phyloP scores from a whole-genome alignment of 2,113 vertebrate species.

The Pelecanoides urinatrix region DNA sequence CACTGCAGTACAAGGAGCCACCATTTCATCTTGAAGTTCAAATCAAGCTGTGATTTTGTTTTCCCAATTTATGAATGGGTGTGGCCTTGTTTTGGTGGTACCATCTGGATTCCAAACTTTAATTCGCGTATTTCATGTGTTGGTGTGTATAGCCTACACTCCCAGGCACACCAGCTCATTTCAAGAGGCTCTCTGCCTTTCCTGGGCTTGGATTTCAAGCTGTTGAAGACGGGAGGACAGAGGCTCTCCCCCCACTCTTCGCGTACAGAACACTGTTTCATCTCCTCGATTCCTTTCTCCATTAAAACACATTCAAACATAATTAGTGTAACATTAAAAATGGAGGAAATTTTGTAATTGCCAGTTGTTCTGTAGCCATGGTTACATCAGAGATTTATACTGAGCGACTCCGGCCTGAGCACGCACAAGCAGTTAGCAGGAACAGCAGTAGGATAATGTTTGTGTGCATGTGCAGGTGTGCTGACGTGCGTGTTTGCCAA shows the following conservation, averaged over 20 bases:
- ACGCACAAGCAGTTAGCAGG: constrained; percentile 77
- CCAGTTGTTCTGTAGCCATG: constrained; percentile 82
- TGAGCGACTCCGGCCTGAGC: constrained; percentile 75
- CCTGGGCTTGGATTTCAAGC: neutral
- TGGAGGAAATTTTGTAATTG: constrained; percentile 78
- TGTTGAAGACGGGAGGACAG: neutral
- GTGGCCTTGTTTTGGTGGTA: neutral
- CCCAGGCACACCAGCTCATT: neutral
- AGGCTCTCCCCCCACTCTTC: neutral
- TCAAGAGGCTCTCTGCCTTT: neutral
- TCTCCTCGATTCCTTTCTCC: constrained; percentile 58
- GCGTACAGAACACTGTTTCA: constrained; percentile 4
- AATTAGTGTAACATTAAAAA: constrained; percentile 83
- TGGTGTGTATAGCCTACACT: neutral
- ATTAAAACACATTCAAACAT: constrained; percentile 81
- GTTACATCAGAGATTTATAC: constrained; percentile 83
- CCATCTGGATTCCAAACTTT: neutral
- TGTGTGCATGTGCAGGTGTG: constrained; percentile 79
- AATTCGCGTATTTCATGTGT: accelerated
- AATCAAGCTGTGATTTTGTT: neutral
- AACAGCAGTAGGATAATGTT: constrained; percentile 73
- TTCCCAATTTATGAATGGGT: accelerated
- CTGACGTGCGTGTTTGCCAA: constrained; percentile 58
- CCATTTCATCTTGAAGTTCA: neutral
- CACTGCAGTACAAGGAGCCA: neutral